phyloP scores from a whole-genome alignment of 2,888 invertebrate genomes.

The Synergus japonicus region DNA sequence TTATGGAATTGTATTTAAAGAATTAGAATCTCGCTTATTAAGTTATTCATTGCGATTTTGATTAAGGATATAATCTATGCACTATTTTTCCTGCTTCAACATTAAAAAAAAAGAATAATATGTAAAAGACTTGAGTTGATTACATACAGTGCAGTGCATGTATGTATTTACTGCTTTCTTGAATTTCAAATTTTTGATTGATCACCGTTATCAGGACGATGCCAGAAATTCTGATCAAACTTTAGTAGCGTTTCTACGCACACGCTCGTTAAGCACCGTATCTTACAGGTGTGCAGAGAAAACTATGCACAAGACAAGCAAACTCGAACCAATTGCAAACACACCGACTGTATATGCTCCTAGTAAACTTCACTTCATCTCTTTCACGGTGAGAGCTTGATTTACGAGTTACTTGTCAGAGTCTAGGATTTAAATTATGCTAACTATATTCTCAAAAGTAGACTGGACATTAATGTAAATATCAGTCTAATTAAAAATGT shows the following conservation, averaged over 20 bases:
- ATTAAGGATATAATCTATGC: no score
- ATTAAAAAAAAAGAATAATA: no score
- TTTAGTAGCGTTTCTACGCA: background rate
- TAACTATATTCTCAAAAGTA: background rate
- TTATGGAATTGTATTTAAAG: no score
- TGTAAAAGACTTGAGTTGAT: no score
- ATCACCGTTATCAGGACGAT: background rate
- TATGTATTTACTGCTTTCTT: background rate
- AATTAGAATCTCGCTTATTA: no score
- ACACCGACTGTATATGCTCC: background rate
- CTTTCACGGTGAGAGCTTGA: constrained; percentile 13
- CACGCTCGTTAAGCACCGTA: constrained; percentile 1
- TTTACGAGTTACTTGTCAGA: constrained; percentile 12
- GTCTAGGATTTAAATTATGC: background rate
- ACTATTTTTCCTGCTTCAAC: no score
- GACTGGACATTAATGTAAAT: background rate
- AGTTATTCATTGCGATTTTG: no score
- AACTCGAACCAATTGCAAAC: constrained; percentile 29
- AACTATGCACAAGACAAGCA: constrained; percentile 15
- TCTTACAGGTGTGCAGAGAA: constrained; percentile 13
- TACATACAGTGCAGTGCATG: background rate
- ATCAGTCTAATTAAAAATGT: background rate
- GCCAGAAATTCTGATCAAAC: background rate
- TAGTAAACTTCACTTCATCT: constrained; percentile 20
- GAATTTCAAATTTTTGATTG: constrained; percentile 3